A percentile compares a stretch with the other conserved stretches of the same genome.
These are phyloP conservation scores for Drosophila pachea DNA, from an alignment of 1,140 invertebrate species.

Conservation along the genomic window DNA sequence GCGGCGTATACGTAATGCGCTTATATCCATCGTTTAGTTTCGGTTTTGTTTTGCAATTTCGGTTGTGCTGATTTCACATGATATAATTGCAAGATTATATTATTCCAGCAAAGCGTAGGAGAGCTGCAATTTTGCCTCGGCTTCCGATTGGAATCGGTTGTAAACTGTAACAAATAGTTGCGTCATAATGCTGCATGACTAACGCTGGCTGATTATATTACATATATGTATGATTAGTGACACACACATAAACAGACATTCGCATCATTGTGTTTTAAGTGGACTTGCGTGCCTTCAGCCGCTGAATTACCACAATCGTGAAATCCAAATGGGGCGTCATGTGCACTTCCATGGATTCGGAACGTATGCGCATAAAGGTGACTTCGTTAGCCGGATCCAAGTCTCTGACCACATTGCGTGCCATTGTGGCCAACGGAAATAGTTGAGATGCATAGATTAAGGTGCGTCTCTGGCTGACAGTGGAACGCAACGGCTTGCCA, in stretches of 20 bases:
- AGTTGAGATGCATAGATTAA: conserved; percentile 18
- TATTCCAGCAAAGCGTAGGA: no score
- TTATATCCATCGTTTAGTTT: neutral
- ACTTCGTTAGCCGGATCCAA: conserved; percentile 90
- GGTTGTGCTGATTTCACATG: neutral
- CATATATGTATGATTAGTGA: neutral
- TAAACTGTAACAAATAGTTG: no score
- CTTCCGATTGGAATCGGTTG: no score
- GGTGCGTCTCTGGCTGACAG: conserved; percentile 35
- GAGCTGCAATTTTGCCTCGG: no score
- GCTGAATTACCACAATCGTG: conserved; percentile 44
- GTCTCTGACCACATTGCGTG: conserved; percentile 86
- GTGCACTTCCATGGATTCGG: conserved; percentile 89
- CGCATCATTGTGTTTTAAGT: neutral
- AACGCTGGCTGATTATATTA: no score
- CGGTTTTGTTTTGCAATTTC: conserved; percentile 3
- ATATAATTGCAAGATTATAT: no score
- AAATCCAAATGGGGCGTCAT: conserved; percentile 43
- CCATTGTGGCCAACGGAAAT: conserved; percentile 83
- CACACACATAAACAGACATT: conserved; percentile 2
- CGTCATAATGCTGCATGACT: no score
- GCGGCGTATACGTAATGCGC: conserved; percentile 26
- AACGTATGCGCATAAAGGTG: conserved; percentile 91
- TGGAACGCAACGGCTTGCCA: conserved; percentile 47
- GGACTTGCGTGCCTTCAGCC: neutral